Evolutionary conservation across 2,888 invertebrate species (phyloP).

Genomic region (Halictus ligatus): DNA sequence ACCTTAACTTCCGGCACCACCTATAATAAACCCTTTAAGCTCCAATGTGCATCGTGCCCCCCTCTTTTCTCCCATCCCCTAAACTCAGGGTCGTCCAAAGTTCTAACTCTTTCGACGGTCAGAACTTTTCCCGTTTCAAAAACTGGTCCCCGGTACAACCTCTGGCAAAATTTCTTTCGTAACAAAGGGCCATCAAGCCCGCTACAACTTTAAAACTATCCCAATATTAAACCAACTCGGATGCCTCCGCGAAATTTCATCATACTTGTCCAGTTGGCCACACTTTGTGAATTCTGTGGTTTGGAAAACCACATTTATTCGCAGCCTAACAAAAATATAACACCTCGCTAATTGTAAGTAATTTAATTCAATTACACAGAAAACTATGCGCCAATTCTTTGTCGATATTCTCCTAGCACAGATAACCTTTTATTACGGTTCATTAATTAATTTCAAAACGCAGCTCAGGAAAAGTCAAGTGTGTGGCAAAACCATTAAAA

Average conservation of each 20-base stretch:
- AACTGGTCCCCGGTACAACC: slow-evolving; percentile 61
- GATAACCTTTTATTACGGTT: not conserved
- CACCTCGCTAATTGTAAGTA: not conserved
- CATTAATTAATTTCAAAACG: not conserved
- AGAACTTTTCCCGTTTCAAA: slow-evolving; percentile 72
- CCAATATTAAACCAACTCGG: not conserved
- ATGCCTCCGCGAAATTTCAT: not conserved
- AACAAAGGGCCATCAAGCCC: not conserved
- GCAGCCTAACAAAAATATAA: not conserved
- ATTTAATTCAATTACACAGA: not conserved
- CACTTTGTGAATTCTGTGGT: not conserved
- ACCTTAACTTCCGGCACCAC: slow-evolving; percentile 77
- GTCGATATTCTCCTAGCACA: not conserved
- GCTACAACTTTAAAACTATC: slow-evolving; percentile 11
- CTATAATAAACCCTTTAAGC: slow-evolving; percentile 73
- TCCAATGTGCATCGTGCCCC: slow-evolving; percentile 63
- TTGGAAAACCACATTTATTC: slow-evolving; percentile 6
- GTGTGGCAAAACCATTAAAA: not conserved
- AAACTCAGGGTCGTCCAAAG: slow-evolving; percentile 67
- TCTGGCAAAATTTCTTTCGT: slow-evolving; percentile 46
- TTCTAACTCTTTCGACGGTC: slow-evolving; percentile 65
- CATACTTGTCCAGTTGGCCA: not conserved
- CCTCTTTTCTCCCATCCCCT: slow-evolving; percentile 64
- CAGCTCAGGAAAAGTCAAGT: not conserved
- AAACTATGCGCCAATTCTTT: not conserved